Evolutionary conservation across 2,888 invertebrate genomes (phyloP).

Genomic region (Rhabditophanes sp.): DNA sequence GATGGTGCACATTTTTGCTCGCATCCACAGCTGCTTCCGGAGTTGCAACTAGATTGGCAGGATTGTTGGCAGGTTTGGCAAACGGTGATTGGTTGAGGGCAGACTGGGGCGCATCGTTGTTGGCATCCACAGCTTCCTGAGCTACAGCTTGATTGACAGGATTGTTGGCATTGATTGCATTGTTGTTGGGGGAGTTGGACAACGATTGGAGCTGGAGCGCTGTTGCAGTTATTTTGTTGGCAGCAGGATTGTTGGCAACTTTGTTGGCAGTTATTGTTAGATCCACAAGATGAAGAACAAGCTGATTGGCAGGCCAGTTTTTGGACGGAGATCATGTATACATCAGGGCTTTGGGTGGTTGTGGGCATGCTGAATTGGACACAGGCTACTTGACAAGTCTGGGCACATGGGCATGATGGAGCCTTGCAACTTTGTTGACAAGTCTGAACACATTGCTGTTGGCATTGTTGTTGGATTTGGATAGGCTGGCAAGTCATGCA

Average conservation of each 20-base stretch:
- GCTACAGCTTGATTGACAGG: constrained; percentile 13
- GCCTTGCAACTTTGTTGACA: constrained; percentile 22
- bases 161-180: constrained; percentile 28
- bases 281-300: no score
- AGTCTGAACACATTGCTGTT: constrained; percentile 12
- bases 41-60: no score
- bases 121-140: no score
- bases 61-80: no score
- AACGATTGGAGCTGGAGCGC: constrained; percentile 7
- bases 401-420: no score
- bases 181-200: no score
- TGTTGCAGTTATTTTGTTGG: constrained; percentile 6
- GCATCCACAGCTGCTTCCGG: no score
- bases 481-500: constrained; percentile 2
- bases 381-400: constrained; percentile 12
- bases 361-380: constrained; percentile 13
- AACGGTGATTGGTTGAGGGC: constrained; percentile 1
- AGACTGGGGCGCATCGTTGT: constrained; percentile 9
- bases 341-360: no score
- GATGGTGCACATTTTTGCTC: no score
- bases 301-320: no score
- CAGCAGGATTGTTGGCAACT: constrained; percentile 5
- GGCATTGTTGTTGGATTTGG: no score
- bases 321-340: no score
- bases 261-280: constrained; percentile 6